These are phyloP conservation scores for Incurvaria masculella DNA, from an alignment of 2,888 invertebrate genomes.

Conservation along the genomic window DNA sequence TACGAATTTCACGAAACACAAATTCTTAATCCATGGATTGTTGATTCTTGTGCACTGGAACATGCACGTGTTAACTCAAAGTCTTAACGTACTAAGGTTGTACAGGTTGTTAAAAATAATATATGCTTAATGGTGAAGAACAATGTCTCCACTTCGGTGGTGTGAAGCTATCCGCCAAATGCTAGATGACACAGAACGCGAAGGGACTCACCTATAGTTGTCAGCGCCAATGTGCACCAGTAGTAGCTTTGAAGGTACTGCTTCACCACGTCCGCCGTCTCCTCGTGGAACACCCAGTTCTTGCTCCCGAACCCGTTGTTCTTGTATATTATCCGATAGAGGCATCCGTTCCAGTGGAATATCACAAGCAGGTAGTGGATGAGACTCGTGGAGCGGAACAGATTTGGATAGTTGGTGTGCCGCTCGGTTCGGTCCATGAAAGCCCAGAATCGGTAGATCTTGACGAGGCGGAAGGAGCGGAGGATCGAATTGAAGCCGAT, in stretches of 20 bases:
- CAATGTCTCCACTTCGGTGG: too few relatives aligned
- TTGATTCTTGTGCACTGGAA: too few relatives aligned
- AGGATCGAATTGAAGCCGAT: slow-evolving; percentile 96
- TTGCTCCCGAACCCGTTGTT: slow-evolving; percentile 93
- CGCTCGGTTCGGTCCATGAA: slow-evolving; percentile 98
- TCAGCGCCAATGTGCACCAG: slow-evolving; percentile 95
- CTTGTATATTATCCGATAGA: slow-evolving; percentile 96
- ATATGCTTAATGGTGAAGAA: too few relatives aligned
- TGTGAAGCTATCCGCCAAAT: too few relatives aligned
- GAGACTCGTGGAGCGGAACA: slow-evolving; percentile 88
- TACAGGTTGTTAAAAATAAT: too few relatives aligned
- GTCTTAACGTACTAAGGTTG: too few relatives aligned
- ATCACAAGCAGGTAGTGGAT: slow-evolving; percentile 96
- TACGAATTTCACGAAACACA: too few relatives aligned
- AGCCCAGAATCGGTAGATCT: slow-evolving; percentile 97
- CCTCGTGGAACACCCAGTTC: slow-evolving; percentile 89
- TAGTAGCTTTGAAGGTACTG: slow-evolving; percentile 97
- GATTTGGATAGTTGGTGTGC: slow-evolving; percentile 98
- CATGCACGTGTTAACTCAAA: too few relatives aligned
- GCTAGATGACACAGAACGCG: background rate
- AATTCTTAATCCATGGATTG: too few relatives aligned
- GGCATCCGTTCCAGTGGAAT: slow-evolving; percentile 99
- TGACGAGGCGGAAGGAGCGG: slow-evolving; percentile 92
- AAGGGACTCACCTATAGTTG: slow-evolving; percentile 76
- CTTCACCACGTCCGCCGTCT: slow-evolving; percentile 85